phyloP scores from a whole-genome alignment of 1,140 invertebrate species.

The Leptinotarsa lineolata region DNA sequence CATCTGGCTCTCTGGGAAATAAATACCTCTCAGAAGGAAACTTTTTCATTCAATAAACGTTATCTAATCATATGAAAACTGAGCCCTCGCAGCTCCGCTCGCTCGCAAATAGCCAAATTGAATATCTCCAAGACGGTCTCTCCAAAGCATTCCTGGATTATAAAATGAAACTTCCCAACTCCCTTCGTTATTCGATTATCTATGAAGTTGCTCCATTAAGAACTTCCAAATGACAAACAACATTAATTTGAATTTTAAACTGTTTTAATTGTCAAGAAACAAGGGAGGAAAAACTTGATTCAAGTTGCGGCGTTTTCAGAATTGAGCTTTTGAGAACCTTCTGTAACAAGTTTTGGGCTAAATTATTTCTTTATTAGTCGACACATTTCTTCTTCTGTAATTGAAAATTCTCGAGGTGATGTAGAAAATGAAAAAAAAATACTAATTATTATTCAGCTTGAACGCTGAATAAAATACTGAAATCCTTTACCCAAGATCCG shows the following conservation, averaged over 20 bases:
- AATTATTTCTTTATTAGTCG: too few relatives aligned
- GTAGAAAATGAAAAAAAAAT: too few relatives aligned
- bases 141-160: background rate
- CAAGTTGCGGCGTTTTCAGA: too few relatives aligned
- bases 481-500: too few relatives aligned
- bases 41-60: conserved; percentile 4
- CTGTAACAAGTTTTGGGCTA: too few relatives aligned
- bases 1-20: background rate
- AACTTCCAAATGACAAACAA: conserved; percentile 3
- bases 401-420: too few relatives aligned
- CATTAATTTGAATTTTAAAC: background rate
- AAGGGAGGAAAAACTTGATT: too few relatives aligned
- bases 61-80: background rate
- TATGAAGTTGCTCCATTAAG: background rate
- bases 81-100: background rate
- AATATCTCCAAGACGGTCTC: background rate
- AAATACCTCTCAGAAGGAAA: background rate
- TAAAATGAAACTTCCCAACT: conserved; percentile 6
- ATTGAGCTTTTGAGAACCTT: too few relatives aligned
- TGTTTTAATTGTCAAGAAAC: background rate
- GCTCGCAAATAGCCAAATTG: background rate
- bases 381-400: too few relatives aligned
- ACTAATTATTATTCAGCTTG: too few relatives aligned
- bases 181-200: background rate
- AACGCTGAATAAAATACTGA: too few relatives aligned